phyloP scores from a whole-genome alignment of 53 echinoderm and acorn worm species.

The Echinarachnius parma region DNA sequence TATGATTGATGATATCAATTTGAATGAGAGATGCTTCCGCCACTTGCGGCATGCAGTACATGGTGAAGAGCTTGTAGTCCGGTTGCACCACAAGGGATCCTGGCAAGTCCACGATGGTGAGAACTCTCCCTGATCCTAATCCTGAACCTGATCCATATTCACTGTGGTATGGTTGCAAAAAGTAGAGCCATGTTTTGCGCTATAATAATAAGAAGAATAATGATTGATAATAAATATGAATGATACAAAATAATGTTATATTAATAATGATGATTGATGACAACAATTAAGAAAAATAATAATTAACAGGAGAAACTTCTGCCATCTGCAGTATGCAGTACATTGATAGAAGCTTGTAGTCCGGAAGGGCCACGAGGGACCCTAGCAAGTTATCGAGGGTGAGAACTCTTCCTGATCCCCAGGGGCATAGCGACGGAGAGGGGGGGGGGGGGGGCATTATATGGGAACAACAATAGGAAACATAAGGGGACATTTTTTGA shows the following conservation, averaged over 20 bases:
- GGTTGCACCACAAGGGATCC: constrained; percentile 81
- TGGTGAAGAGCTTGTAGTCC: constrained; percentile 90
- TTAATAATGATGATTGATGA: too few relatives aligned
- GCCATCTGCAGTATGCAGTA: constrained; percentile 80
- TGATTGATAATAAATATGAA: too few relatives aligned
- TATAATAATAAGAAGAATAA: too few relatives aligned
- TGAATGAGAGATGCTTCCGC: too few relatives aligned
- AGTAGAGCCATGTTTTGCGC: too few relatives aligned
- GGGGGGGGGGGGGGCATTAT: too few relatives aligned
- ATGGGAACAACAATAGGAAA: too few relatives aligned
- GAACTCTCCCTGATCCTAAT: background rate
- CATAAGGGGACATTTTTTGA: too few relatives aligned
- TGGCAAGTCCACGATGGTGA: constrained; percentile 60
- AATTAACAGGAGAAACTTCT: constrained; percentile 58
- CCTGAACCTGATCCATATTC: too few relatives aligned
- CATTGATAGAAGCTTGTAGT: constrained; percentile 89
- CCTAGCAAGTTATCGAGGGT: constrained; percentile 64
- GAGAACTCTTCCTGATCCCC: constrained; percentile 9
- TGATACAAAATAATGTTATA: too few relatives aligned
- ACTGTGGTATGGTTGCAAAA: constrained; percentile 15
- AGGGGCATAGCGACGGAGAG: constrained; percentile 3
- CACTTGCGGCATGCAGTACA: constrained; percentile 76
- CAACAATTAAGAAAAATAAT: too few relatives aligned
- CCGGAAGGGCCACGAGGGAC: constrained; percentile 81
- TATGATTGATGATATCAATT: too few relatives aligned